Percentiles rank a stretch among this genome's conserved stretches.
Evolutionary conservation across 2,113 vertebrate genomes (phyloP).

Genomic region (Zosterops hypoxanthus): DNA sequence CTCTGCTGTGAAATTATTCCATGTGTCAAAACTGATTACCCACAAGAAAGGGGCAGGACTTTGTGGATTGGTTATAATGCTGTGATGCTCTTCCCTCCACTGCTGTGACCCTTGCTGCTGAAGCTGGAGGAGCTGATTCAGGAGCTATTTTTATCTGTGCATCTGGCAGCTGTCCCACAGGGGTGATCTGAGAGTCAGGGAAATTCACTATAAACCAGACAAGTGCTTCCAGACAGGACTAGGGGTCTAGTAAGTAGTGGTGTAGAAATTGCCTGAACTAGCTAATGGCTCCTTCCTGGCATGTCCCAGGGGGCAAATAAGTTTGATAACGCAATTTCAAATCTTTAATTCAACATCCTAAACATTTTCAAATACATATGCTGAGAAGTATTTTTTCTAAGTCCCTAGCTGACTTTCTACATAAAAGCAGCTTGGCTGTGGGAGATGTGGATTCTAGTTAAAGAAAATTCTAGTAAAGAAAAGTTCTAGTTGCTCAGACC

Average conservation of each 20-base stretch:
- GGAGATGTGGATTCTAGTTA: neutral
- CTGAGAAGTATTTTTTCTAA: neutral
- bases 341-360: neutral
- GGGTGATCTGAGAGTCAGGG: neutral
- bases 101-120: neutral
- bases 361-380: neutral
- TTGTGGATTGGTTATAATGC: neutral
- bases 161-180: neutral
- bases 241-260: neutral
- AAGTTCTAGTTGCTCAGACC: neutral
- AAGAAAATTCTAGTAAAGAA: neutral
- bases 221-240: neutral
- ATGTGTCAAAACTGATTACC: neutral
- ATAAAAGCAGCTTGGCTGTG: neutral
- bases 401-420: neutral
- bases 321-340: neutral
- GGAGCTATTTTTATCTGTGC: conserved; percentile 33
- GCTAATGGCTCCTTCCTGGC: neutral
- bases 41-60: neutral
- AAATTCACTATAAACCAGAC: neutral
- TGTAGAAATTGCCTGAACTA: neutral
- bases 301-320: neutral
- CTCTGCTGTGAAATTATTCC: neutral
- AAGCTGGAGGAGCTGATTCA: neutral
- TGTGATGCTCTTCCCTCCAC: neutral